Conservation (phyloP, 2,113 vertebrate genomes). For the Strix uralensis region DNA sequence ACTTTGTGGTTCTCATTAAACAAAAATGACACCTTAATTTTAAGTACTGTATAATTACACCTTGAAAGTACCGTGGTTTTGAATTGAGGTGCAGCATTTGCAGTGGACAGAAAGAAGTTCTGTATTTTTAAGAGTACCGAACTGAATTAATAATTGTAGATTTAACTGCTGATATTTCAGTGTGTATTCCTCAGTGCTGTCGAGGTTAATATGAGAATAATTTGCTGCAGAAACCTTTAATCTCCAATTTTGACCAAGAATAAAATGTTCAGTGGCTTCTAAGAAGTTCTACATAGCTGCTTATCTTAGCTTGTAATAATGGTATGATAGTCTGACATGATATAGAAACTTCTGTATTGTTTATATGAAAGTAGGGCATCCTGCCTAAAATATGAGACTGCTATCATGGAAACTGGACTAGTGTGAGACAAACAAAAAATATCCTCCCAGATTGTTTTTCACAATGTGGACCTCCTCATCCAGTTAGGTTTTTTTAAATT, state of each 20-base stretch:
- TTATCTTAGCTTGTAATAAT: not conserved
- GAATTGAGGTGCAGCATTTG: not conserved
- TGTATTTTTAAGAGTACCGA: not conserved
- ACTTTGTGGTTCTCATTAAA: not conserved
- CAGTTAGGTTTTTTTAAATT: not conserved
- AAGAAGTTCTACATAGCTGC: not conserved
- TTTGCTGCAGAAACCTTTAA: not conserved
- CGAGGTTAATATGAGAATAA: not conserved
- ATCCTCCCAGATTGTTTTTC: not conserved
- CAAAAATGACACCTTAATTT: not conserved
- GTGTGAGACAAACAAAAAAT: not conserved
- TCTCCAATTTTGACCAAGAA: not conserved
- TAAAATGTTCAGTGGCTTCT: not conserved
- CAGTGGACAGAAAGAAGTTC: not conserved
- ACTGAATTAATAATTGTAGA: not conserved
- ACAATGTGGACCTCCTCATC: not conserved
- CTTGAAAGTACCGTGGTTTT: not conserved
- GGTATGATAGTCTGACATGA: not conserved
- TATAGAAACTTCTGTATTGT: not conserved
- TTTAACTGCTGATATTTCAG: not conserved
- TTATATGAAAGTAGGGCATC: not conserved
- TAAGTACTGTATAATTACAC: not conserved
- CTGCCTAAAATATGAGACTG: not conserved
- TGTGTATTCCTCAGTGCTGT: not conserved
- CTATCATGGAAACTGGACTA: not conserved